A percentile compares a stretch with the other conserved stretches of the same genome.
phyloP scores from a whole-genome alignment of 2,888 invertebrate species.

The Pristionchus entomophagus region DNA sequence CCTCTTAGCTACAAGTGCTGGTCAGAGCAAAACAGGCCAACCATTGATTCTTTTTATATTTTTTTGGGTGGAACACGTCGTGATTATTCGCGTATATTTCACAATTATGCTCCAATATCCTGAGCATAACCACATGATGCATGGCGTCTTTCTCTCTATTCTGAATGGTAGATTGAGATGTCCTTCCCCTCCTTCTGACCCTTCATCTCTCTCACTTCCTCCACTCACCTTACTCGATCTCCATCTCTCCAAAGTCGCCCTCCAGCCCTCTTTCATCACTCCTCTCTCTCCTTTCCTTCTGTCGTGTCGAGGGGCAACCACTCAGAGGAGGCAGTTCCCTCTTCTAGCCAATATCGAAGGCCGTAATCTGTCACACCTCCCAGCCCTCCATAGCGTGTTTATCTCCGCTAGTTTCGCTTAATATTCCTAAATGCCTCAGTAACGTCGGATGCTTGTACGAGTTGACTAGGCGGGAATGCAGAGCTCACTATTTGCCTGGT shows the following conservation, averaged over 20 bases:
- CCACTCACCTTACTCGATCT: conserved; percentile 29
- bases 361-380: conserved; percentile 26
- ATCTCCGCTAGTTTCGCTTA: neutral
- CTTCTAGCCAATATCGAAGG: neutral
- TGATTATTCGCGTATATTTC: no score
- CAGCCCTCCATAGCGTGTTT: neutral
- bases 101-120: neutral
- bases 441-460: neutral
- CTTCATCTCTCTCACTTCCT: conserved; percentile 22
- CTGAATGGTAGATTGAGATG: neutral
- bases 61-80: no score
- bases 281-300: conserved; percentile 17
- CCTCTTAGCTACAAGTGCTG: conserved; percentile 5
- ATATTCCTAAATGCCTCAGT: neutral
- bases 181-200: conserved; percentile 11
- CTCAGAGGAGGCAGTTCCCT: neutral
- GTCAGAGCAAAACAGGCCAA: neutral
- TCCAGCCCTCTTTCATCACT: neutral
- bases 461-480: neutral
- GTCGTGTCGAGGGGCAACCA: neutral
- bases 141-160: neutral
- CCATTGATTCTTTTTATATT: no score
- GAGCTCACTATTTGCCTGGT: conserved; percentile 18
- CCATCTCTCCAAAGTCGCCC: conserved; percentile 28
- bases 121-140: no score